These are phyloP conservation scores for Streblospio benedicti DNA, from an alignment of 1,140 invertebrate species.

Conservation along the genomic window DNA sequence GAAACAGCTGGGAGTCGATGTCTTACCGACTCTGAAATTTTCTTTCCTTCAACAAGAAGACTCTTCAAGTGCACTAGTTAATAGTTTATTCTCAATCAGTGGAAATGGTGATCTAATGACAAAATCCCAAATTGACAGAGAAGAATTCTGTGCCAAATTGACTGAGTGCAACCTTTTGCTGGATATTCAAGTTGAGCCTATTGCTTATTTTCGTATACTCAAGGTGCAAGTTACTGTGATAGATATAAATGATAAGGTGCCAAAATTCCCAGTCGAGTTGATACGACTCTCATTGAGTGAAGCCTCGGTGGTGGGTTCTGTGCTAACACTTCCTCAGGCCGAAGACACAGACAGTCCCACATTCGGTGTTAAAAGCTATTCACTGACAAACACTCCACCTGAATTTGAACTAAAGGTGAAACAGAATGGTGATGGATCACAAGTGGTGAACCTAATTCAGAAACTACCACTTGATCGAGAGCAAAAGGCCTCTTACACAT, in stretches of 20 bases:
- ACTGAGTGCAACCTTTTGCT: constrained; percentile 13
- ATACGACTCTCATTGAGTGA: constrained; percentile 11
- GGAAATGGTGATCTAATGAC: too few relatives aligned
- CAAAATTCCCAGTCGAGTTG: constrained; percentile 6
- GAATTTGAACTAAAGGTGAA: constrained; percentile 9
- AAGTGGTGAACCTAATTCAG: constrained; percentile 8
- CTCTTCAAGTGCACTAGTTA: too few relatives aligned
- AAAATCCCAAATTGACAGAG: too few relatives aligned
- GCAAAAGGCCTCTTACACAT: constrained; percentile 3
- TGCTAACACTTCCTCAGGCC: constrained; percentile 7
- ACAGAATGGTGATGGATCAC: constrained; percentile 1
- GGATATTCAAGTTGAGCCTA: constrained; percentile 5
- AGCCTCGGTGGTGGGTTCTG: not conserved
- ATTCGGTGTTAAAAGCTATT: constrained; percentile 6
- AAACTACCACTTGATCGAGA: constrained; percentile 11
- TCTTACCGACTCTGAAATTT: not conserved
- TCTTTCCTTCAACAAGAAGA: not conserved
- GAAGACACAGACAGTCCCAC: constrained; percentile 10
- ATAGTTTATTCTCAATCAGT: too few relatives aligned
- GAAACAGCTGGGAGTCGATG: too few relatives aligned
- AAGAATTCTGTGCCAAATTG: too few relatives aligned
- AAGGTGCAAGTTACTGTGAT: constrained; percentile 12
- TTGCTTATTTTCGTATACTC: not conserved
- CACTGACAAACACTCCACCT: constrained; percentile 3
- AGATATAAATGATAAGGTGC: constrained; percentile 18